Percentiles rank a stretch among this genome's conserved stretches.
Evolutionary conservation across 2,797 vertebrate genomes (phyloP).

Genomic region (Eutrigla gurnardus): DNA sequence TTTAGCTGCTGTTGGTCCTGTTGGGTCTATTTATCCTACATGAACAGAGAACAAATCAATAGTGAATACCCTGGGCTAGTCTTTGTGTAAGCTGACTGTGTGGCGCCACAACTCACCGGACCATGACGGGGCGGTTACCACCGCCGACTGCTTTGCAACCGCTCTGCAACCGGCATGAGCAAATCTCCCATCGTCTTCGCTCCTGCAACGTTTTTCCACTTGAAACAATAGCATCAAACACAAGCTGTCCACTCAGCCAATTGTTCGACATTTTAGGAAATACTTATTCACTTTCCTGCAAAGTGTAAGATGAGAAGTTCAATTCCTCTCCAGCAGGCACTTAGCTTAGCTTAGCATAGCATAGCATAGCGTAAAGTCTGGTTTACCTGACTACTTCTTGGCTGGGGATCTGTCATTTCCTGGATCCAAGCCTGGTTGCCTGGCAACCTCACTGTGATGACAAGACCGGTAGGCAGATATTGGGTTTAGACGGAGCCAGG

Average conservation of each 20-base stretch:
- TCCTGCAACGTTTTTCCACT: too few species aligned
- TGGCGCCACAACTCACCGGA: conserved; percentile 45
- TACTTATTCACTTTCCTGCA: background rate
- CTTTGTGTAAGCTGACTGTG: conserved; percentile 60
- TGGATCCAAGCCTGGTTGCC: background rate
- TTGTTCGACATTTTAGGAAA: background rate
- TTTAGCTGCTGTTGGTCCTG: conserved; percentile 61
- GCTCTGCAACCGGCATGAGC: too few species aligned
- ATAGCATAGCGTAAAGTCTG: too few species aligned
- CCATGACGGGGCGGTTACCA: conserved; percentile 6
- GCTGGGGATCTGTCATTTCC: background rate
- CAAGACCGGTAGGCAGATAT: background rate
- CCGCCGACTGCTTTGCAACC: background rate
- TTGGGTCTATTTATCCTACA: conserved; percentile 76
- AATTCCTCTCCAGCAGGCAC: background rate
- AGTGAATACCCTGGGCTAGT: conserved; percentile 65
- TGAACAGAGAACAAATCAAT: conserved; percentile 77
- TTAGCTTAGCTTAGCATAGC: background rate
- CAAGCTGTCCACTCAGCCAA: background rate
- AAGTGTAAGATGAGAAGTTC: background rate
- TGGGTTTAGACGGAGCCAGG: background rate
- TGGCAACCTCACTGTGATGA: too few species aligned
- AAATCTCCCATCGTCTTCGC: too few species aligned
- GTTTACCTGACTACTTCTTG: background rate
- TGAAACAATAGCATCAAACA: background rate